Conservation (phyloP, 1,140 invertebrate genomes). For the Ditylenchus dipsaci region DNA sequence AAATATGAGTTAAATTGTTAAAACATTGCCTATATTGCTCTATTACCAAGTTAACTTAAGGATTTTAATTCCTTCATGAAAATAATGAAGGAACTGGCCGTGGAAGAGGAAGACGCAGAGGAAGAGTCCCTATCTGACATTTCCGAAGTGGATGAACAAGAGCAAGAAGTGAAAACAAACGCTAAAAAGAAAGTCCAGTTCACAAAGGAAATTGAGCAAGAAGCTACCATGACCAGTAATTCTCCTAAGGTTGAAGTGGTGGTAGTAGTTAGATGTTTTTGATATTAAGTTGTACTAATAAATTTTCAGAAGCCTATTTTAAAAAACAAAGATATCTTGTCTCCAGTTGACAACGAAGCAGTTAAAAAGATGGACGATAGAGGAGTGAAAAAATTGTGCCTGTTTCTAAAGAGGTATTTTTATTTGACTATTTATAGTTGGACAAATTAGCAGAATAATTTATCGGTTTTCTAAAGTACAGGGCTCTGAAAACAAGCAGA, state of each 20-base stretch:
- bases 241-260: neutral
- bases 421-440: neutral
- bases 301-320: constrained; percentile 26
- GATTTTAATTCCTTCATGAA: constrained; percentile 19
- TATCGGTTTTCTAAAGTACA: too few species aligned
- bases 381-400: constrained; percentile 15
- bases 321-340: constrained; percentile 27
- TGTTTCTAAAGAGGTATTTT: constrained; percentile 13
- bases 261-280: neutral
- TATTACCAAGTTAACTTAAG: too few species aligned
- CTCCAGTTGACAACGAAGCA: constrained; percentile 25
- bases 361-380: constrained; percentile 33
- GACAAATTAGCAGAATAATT: too few species aligned
- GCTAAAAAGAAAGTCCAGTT: neutral
- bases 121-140: neutral
- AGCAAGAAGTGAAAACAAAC: neutral
- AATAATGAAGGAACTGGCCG: constrained; percentile 10
- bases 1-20: too few species aligned
- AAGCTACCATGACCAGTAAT: too few species aligned
- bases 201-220: neutral
- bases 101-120: constrained; percentile 12
- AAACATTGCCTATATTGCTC: too few species aligned
- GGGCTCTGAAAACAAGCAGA: too few species aligned
- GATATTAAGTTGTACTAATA: neutral
- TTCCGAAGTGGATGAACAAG: constrained; percentile 8